A percentile compares a stretch with the other conserved stretches of the same genome.
These are phyloP conservation scores for Andricus quercusramuli DNA, from an alignment of 2,888 invertebrate genomes.

Conservation along the genomic window DNA sequence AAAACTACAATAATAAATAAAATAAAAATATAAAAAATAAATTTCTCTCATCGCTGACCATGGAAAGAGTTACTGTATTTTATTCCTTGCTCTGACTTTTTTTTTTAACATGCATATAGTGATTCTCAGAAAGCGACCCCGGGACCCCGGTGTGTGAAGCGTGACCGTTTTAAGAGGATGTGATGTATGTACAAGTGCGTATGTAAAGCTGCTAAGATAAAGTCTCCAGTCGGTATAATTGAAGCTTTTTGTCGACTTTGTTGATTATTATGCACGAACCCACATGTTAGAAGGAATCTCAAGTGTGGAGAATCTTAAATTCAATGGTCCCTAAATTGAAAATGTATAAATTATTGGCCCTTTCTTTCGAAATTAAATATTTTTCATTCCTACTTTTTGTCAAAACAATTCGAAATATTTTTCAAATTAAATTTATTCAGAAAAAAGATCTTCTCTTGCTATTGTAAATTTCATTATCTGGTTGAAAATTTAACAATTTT, in stretches of 20 bases:
- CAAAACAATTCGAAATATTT: no score
- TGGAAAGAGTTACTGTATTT: background rate
- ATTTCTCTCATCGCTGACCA: background rate
- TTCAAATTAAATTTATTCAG: no score
- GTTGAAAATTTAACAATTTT: no score
- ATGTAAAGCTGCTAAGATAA: slow-evolving; percentile 31
- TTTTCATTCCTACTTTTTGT: background rate
- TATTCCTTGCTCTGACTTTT: background rate
- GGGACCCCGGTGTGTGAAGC: slow-evolving; percentile 33
- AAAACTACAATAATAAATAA: background rate
- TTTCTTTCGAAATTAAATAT: background rate
- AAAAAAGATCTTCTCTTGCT: no score
- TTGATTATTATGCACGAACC: slow-evolving; percentile 32
- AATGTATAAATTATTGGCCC: background rate
- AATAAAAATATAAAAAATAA: background rate
- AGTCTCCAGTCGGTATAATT: slow-evolving; percentile 3
- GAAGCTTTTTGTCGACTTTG: slow-evolving; percentile 6
- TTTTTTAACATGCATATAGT: background rate
- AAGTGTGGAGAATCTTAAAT: background rate
- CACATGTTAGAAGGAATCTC: background rate
- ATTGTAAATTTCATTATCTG: no score
- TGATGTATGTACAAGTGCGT: slow-evolving; percentile 8
- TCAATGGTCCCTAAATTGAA: background rate
- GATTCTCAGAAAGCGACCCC: slow-evolving; percentile 34
- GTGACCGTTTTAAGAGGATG: slow-evolving; percentile 39